Base-by-base conservation (phyloP, 2,888 invertebrate species). In the Smittia aterrima region DNA sequence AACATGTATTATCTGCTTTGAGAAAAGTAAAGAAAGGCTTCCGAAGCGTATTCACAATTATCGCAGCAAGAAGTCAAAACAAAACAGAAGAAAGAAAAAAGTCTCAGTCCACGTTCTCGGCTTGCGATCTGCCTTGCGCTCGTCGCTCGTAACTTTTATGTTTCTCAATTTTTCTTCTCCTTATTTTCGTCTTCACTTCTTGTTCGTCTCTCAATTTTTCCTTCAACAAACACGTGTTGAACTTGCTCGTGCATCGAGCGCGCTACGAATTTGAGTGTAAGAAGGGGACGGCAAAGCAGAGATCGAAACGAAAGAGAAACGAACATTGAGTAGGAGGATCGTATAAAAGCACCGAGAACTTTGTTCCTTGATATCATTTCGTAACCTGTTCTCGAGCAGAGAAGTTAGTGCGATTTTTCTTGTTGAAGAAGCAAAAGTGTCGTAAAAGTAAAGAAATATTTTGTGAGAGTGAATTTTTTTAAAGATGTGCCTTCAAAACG, bases 241-340 rank as follows among this genome's bases (percentile, higher is more conserved):
- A 67, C 64, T 64, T 62, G 62, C 72, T 72, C 72, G 72, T 72
- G 72, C 72, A 72, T 72, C 40, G 62, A 72, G 72, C 72, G 72
- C 72, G 72, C 72, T 72, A 62, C 72, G 70, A 71, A 53, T 71
- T 20, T 58, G 58, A 58, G 58, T 13, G 20, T 1, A 64, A 13
- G 64, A 9, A 27, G n/a, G 40, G 58, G 62, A 72, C 32, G 54
- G 72, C 1, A 38, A 62, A 72, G 54, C 13, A 47, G 25, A 16
- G 41, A 68, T 16, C 38, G 22, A 24, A 70, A 70, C 53, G 54
- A 54, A 4, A 27, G 58, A 62, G 72, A 72, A 24, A 58, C n/a
- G 16, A 16, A 32, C 27, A n/a, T 6, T 72, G 53, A 72, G 72
- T 72, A 72, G 72, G 72, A 72, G 72, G 64, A 27, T 71, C 47